Evolutionary conservation across 1,140 invertebrate genomes (phyloP), one percentile per base, ranked within the genome.

Genomic region (Linepithema humile): DNA sequence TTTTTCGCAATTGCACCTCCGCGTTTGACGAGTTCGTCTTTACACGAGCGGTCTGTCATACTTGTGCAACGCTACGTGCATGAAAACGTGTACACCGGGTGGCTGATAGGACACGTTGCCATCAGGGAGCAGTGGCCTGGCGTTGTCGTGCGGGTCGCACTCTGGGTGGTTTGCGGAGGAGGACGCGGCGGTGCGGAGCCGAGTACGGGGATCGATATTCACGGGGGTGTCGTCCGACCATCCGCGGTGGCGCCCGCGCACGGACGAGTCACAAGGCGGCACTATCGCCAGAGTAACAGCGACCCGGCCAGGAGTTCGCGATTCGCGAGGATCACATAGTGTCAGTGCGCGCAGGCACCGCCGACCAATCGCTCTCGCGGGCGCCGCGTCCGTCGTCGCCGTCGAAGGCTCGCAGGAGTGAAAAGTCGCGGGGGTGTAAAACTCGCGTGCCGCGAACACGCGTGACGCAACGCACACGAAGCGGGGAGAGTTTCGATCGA

Each of bases 171-270:
- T 69, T 77, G 74, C 43, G 50, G 77, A 65, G 69, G 70, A 35
- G 78, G 64, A 57, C 32, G 43, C 48, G 72, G 77, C 57, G 80
- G 50, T 20, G 32, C 32, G 43, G 60, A 65, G 62, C 38, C 38
- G 50, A 70, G 62, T 43, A 50, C 50, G 78, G 69, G 86, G 92
- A 93, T 93, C 92, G 92, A 93, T 93, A 93, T 92, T 90, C 75
- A 92, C 89, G 91, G 90, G 92, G 92, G 91, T 93, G 91, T 93
- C 92, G 92, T 92, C 91, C 90, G 90, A 86, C 43, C 90, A 88
- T 89, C 88, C 85, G 82, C 86, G 85, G 84, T 89, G 78, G 87
- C 89, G 90, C 92, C 92, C 91, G 91, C 91, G 86, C 43, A 90
- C 88, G 92, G 85, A 70, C 50, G 69, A 88, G 84, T 69, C 86